Conservation (phyloP, 2,113 vertebrate species). For the Ammodramus savannarum region DNA sequence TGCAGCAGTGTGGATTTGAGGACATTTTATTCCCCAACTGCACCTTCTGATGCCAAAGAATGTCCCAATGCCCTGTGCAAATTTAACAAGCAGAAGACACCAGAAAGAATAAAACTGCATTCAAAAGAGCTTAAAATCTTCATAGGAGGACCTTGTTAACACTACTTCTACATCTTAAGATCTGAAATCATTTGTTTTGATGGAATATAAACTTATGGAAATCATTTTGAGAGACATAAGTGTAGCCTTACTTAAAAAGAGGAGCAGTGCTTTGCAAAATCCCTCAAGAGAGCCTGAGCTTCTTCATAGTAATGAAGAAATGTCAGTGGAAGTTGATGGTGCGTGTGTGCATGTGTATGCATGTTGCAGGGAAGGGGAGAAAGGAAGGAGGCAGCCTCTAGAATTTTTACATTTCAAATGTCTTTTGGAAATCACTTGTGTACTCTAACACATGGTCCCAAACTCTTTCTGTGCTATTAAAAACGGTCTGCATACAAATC, state of each 20-base stretch:
- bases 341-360: constrained; percentile 55
- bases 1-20: background rate
- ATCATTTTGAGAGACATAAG: constrained; percentile 46
- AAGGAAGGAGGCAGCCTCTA: constrained; percentile 29
- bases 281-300: constrained; percentile 42
- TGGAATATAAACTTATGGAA: constrained; percentile 62
- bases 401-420: constrained; percentile 73
- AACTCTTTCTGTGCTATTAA: constrained; percentile 65
- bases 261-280: constrained; percentile 62
- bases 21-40: constrained; percentile 2
- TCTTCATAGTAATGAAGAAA: constrained; percentile 73
- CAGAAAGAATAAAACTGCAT: constrained; percentile 8
- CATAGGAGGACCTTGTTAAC: constrained; percentile 55
- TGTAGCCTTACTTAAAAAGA: constrained; percentile 58
- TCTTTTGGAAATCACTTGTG: constrained; percentile 70
- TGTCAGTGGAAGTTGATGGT: constrained; percentile 70
- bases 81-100: constrained; percentile 7
- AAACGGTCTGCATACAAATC: constrained; percentile 63
- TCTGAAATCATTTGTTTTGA: constrained; percentile 60
- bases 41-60: background rate
- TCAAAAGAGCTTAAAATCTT: constrained; percentile 43
- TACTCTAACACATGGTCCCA: constrained; percentile 35
- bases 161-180: constrained; percentile 40
- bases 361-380: constrained; percentile 28
- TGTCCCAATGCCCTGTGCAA: constrained; percentile 19